A percentile compares a stretch with the other conserved stretches of the same genome.
phyloP scores from a whole-genome alignment of 1,140 invertebrate genomes.

The Campoletis sonorensis region DNA sequence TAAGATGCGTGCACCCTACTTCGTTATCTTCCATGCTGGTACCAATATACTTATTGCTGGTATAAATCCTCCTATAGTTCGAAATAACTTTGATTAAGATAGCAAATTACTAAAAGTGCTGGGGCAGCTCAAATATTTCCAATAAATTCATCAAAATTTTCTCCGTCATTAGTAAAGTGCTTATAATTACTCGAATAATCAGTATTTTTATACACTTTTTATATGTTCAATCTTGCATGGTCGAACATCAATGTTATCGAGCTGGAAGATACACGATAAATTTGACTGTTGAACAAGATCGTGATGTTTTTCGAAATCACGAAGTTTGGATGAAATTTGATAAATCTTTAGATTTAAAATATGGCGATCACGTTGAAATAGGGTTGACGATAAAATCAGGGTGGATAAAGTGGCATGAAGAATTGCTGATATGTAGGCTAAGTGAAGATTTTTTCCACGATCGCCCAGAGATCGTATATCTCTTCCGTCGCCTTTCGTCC shows the following conservation, averaged over 20 bases:
- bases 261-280: too few relatives aligned
- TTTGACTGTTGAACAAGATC: not conserved
- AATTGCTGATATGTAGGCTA: conserved; percentile 37
- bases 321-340: not conserved
- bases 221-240: too few relatives aligned
- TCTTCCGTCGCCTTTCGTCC: not conserved
- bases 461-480: not conserved
- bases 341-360: not conserved
- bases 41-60: not conserved
- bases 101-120: not conserved
- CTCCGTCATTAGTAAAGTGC: too few relatives aligned
- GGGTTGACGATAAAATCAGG: conserved; percentile 1
- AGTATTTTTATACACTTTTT: too few relatives aligned
- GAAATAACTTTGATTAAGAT: not conserved
- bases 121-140: too few relatives aligned
- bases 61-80: not conserved
- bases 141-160: too few relatives aligned
- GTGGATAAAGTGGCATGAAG: conserved; percentile 4
- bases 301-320: not conserved
- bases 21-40: not conserved
- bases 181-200: too few relatives aligned
- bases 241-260: too few relatives aligned
- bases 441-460: conserved; percentile 18
- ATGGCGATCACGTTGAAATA: not conserved
- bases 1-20: not conserved